Conservation (phyloP, 2,888 invertebrate genomes). For the Latrodectus elegans region DNA sequence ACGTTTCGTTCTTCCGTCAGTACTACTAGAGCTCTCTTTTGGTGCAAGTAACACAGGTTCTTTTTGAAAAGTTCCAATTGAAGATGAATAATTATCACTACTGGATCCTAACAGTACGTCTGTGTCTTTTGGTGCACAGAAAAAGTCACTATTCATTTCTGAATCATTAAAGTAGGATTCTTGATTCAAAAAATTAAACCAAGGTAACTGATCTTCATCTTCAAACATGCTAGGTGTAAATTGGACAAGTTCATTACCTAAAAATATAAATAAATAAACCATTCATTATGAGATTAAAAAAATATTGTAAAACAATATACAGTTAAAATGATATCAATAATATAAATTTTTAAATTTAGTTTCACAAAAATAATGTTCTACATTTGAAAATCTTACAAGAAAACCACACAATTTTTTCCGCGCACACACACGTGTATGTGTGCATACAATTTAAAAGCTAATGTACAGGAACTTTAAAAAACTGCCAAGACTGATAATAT, state of each 20-base stretch:
- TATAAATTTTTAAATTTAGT: neutral
- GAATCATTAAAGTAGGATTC: neutral
- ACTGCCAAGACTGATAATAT: no score
- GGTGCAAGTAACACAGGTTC: neutral
- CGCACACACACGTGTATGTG: no score
- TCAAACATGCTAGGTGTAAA: neutral
- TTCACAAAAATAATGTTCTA: no score
- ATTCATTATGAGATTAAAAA: neutral
- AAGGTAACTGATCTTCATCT: neutral
- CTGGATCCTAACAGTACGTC: neutral
- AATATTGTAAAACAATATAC: neutral
- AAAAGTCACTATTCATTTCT: neutral
- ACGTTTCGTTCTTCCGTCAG: no score
- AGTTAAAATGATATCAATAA: neutral
- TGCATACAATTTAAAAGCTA: no score
- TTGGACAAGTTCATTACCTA: conserved; percentile 5
- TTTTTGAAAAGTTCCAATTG: neutral
- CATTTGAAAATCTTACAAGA: no score
- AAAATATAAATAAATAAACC: neutral
- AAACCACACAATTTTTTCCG: no score
- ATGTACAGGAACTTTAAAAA: no score
- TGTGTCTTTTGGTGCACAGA: neutral
- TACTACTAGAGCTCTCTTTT: no score
- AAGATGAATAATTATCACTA: neutral
- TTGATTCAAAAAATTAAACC: neutral